Evolutionary conservation across 2,797 vertebrate species (phyloP).

Genomic region (Rhadinocentrus ornatus): DNA sequence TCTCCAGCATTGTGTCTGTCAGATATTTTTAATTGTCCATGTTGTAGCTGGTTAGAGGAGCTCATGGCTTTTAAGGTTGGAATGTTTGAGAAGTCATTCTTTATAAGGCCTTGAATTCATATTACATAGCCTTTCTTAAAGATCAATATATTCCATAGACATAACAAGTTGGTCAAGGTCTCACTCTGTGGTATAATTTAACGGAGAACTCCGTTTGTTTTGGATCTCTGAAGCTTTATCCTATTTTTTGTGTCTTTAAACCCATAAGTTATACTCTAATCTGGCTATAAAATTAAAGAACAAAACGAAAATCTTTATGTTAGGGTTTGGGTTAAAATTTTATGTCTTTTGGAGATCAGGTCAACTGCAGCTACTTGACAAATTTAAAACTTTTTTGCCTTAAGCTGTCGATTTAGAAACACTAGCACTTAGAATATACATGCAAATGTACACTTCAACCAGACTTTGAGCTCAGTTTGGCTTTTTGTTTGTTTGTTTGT

Average conservation of each 20-base stretch:
- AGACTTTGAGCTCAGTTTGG: neutral
- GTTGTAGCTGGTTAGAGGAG: neutral
- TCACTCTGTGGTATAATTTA: neutral
- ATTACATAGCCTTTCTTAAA: neutral
- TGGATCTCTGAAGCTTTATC: neutral
- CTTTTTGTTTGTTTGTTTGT: neutral
- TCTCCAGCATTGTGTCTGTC: neutral
- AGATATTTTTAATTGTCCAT: neutral
- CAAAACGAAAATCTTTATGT: neutral
- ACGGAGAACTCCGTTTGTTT: neutral
- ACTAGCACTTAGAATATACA: neutral
- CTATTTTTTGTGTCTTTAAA: neutral
- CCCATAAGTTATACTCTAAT: neutral
- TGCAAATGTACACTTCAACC: neutral
- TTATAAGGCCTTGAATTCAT: neutral
- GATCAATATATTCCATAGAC: neutral
- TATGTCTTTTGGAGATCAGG: neutral
- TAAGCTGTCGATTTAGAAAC: too few relatives aligned
- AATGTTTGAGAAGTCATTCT: neutral
- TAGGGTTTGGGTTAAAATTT: neutral
- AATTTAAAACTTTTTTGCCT: too few relatives aligned
- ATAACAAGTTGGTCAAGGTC: neutral
- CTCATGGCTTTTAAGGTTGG: neutral
- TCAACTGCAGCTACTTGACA: neutral
- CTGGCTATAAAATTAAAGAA: neutral